Percentiles rank a stretch among this genome's conserved stretches.
These are phyloP conservation scores for Euwallacea similis DNA, from an alignment of 1,140 invertebrate species.

Conservation along the genomic window DNA sequence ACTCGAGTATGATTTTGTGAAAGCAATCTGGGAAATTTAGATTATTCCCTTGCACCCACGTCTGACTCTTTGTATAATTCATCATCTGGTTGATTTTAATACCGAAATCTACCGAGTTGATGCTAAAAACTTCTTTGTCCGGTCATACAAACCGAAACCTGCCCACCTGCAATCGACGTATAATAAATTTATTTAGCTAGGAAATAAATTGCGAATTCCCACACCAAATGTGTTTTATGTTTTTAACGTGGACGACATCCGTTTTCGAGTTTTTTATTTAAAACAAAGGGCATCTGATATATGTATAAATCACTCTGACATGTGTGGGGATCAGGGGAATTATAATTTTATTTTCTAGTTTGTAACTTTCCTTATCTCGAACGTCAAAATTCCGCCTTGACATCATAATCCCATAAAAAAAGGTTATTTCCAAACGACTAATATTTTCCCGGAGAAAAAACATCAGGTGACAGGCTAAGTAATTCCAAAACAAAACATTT, in stretches of 20 bases:
- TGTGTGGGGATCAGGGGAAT: slow-evolving; percentile 22
- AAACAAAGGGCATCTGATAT: slow-evolving; percentile 33
- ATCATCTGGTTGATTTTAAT: not conserved
- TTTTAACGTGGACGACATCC: slow-evolving; percentile 32
- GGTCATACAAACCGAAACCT: slow-evolving; percentile 15
- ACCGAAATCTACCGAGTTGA: too few species aligned
- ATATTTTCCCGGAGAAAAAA: not conserved
- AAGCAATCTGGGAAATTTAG: too few species aligned
- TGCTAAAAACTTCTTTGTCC: not conserved
- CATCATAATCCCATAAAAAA: slow-evolving; percentile 16
- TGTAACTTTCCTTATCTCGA: slow-evolving; percentile 20
- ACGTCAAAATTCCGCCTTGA: slow-evolving; percentile 6
- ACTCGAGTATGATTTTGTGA: not conserved
- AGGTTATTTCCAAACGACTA: not conserved
- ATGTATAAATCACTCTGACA: slow-evolving; percentile 32
- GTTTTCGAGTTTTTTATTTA: slow-evolving; percentile 31
- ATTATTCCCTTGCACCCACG: not conserved
- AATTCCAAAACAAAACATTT: slow-evolving; percentile 5
- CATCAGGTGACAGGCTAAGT: slow-evolving; percentile 9
- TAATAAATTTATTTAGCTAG: slow-evolving; percentile 32
- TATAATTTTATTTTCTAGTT: slow-evolving; percentile 31
- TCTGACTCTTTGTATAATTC: not conserved
- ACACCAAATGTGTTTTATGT: slow-evolving; percentile 35
- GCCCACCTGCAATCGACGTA: slow-evolving; percentile 23
- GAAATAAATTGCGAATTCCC: slow-evolving; percentile 29